Conservation (phyloP, 2,888 invertebrate genomes). For the Caenorhabditis zanzibari region DNA sequence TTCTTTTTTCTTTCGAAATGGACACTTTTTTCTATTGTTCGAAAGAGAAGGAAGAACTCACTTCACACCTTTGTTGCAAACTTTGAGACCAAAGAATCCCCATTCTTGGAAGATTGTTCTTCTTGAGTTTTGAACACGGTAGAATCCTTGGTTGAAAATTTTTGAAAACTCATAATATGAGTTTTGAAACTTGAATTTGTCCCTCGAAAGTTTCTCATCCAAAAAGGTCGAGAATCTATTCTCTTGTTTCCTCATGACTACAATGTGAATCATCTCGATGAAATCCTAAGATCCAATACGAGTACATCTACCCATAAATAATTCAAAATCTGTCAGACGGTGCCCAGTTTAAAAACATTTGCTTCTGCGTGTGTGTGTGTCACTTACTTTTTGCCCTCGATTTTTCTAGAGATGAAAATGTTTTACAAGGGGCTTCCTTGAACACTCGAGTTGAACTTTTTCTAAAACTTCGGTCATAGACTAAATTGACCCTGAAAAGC, state of each 20-base stretch:
- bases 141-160: too few relatives aligned
- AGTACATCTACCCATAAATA: constrained; percentile 23
- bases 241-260: background rate
- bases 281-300: constrained; percentile 6
- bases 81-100: constrained; percentile 16
- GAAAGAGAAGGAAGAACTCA: background rate
- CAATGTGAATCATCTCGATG: constrained; percentile 2
- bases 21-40: constrained; percentile 25
- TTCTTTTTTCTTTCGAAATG: constrained; percentile 35
- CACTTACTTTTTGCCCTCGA: background rate
- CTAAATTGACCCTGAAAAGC: too few relatives aligned
- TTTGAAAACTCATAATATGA: background rate
- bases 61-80: constrained; percentile 17
- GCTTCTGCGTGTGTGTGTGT: constrained; percentile 33
- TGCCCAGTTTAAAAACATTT: constrained; percentile 13
- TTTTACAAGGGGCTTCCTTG: too few relatives aligned
- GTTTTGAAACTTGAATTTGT: background rate
- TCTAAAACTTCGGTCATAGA: too few relatives aligned
- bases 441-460: too few relatives aligned
- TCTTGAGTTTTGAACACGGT: constrained; percentile 2
- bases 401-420: background rate
- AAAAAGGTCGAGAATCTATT: background rate
- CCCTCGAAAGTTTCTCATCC: background rate
- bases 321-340: constrained; percentile 21
- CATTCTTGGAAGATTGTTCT: background rate